phyloP scores from a whole-genome alignment of 2,797 vertebrate genomes.

The Fundulus diaphanus region DNA sequence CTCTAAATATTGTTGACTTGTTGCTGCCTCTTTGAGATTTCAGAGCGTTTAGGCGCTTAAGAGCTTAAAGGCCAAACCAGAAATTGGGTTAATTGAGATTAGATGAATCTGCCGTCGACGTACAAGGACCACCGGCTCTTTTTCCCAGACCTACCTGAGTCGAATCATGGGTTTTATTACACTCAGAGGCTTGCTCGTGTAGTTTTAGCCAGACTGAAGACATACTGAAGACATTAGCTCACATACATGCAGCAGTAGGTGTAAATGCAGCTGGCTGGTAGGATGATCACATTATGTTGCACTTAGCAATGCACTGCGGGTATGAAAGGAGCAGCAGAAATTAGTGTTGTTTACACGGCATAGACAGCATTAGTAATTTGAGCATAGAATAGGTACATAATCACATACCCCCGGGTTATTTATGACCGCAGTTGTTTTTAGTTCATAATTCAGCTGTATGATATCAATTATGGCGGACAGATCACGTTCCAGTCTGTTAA shows the following conservation, averaged over 20 bases:
- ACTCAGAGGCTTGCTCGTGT: not conserved
- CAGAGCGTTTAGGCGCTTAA: slow-evolving; percentile 67
- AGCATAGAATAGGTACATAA: slow-evolving; percentile 51
- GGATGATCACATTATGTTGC: slow-evolving; percentile 56
- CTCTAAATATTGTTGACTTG: slow-evolving; percentile 62
- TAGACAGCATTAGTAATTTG: slow-evolving; percentile 49
- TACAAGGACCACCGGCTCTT: slow-evolving; percentile 56
- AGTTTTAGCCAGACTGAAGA: not conserved
- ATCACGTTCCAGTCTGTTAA: slow-evolving; percentile 56
- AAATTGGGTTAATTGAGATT: slow-evolving; percentile 79
- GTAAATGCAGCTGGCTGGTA: slow-evolving; percentile 34
- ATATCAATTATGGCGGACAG: slow-evolving; percentile 33
- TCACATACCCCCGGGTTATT: slow-evolving; percentile 57
- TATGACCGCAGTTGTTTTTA: slow-evolving; percentile 58
- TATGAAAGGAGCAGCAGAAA: slow-evolving; percentile 40
- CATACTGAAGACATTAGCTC: slow-evolving; percentile 13
- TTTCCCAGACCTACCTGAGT: slow-evolving; percentile 19
- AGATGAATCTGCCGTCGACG: slow-evolving; percentile 45
- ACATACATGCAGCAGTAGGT: slow-evolving; percentile 30
- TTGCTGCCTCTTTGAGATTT: slow-evolving; percentile 65
- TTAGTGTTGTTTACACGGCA: slow-evolving; percentile 34
- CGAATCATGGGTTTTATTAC: slow-evolving; percentile 17
- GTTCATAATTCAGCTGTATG: slow-evolving; percentile 65
- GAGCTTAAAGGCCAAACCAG: slow-evolving; percentile 69
- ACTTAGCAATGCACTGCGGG: slow-evolving; percentile 43